phyloP scores from a whole-genome alignment of 1,140 invertebrate genomes.

The Acromyrmex heyeri region DNA sequence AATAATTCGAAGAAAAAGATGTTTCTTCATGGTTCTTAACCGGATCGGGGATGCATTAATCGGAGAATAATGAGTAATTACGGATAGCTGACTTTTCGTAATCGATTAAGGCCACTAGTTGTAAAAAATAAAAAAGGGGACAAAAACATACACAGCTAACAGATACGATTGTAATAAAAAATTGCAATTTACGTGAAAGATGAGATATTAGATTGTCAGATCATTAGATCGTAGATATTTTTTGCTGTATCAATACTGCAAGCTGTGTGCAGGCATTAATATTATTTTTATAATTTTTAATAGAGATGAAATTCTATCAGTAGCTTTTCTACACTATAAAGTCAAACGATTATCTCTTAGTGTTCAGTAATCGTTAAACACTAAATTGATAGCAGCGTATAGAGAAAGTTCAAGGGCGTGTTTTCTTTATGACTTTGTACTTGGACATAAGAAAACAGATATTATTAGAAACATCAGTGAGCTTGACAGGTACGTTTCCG shows the following conservation, averaged over 20 bases:
- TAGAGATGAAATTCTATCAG: not conserved
- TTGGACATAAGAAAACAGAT: conserved; percentile 23
- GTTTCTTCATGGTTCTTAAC: not conserved
- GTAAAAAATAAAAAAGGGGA: not conserved
- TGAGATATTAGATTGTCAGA: too few relatives aligned
- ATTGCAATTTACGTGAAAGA: not conserved
- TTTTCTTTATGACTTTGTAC: not conserved
- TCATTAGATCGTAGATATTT: not conserved
- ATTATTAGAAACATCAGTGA: conserved; percentile 6
- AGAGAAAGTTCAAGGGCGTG: conserved; percentile 32
- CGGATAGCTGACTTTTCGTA: not conserved
- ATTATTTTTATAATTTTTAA: not conserved
- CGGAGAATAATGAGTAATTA: conserved; percentile 31
- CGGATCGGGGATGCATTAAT: not conserved
- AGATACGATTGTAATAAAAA: not conserved
- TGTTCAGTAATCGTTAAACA: not conserved
- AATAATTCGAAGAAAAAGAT: conserved; percentile 17
- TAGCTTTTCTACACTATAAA: not conserved
- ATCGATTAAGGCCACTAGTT: conserved; percentile 4
- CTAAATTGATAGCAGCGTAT: not conserved
- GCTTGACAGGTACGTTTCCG: conserved; percentile 13
- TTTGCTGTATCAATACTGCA: not conserved
- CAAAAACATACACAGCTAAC: not conserved
- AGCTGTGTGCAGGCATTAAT: not conserved
- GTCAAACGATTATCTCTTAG: not conserved